Base-by-base conservation (phyloP, 1,140 invertebrate genomes). In the Subanguina moxae region DNA sequence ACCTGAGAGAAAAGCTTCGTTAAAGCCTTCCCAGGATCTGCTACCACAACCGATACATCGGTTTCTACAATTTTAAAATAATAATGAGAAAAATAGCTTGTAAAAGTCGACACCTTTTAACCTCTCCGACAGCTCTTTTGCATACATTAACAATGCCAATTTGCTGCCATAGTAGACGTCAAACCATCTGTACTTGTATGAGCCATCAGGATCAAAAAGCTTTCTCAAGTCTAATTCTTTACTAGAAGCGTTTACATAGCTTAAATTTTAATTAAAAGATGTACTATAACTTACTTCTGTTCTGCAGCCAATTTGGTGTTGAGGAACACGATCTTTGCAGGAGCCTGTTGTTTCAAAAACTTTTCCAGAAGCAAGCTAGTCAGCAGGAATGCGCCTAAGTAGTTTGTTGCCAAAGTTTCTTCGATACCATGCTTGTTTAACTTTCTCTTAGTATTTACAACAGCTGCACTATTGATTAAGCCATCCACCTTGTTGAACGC, bases 311-410 rank as follows among this genome's bases (percentile, higher is more conserved):
- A 64, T 64, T 79, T 76, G 38, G 79, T 75, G 27, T 80, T 80
- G 21, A 81, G 30, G 48, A 81, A 81, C 1, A 81, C 75, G 45
- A 81, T 69, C 42, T 73, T 58, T 7, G 71, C 68, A 11, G 75
- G 67, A 66, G 71, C 68, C 28, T 70, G 27, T 42, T 81, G 79
- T 13, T 65, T 23, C 0, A 83, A 65, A 1, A 81, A 70, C 62
- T 82, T 80, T 21, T 45, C 45, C 15, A 78, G 21, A 15, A 82
- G 59, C 15, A 83, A 68, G 28, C 70, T 78, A 32, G 27, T 65
- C 63, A 82, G 58, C 0, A 82, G 64, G 63, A 82, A 83, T 23
- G 71, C 63, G 7, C 82, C 80, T 57, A 82, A 45, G 62, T 82
- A 74, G 63, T 82, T 82, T 8, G 81, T 82, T 30, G 80, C 80